Evolutionary conservation across 64 coral and sea anemone genomes (phyloP), one percentile per base, ranked within the genome.

Genomic region (Montipora foliosa): DNA sequence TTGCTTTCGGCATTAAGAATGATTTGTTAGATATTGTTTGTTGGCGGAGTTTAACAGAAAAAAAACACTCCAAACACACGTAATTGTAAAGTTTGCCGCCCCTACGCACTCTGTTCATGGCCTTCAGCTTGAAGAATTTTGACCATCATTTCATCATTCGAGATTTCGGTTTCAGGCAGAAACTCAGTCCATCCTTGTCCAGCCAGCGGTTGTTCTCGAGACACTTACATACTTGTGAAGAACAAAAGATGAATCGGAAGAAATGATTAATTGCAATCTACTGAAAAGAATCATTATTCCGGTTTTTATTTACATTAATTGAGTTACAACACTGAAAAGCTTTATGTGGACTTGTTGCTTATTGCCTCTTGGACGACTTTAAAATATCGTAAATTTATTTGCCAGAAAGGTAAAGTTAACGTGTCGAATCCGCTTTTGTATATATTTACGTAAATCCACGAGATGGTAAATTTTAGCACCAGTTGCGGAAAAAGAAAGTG

Each of bases 201-300:
- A 69, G 82, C 10, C 5, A 70, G 16, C 11, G 49, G 82, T 70
- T 14, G 29, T 71, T 86, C 44, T 71, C 47, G 68, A 71, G 10
- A 86, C 71, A 83, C 81, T 52, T 49, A 71, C 25, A 22, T 25
- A 66, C 80, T 82, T 67, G 17, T 21, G 48, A 47, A 66, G 17
- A 6, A 86, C 82, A 86, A 86, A 29, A 49, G 82, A 51, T 19
- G 45, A 72, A 86, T 5, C 61, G 67, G 82, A 86, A 68, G 55
- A 70, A 86, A 49, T 86, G 82, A 86, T 73, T 86, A 72, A 86
- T 86, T 71, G n/a, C 82, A 47, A 71, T 86, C 82, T 47, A 86
- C 16, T 67, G 66, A 17, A 24, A 49, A 86, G 60, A 86, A 72
- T 6, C 21, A 45, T 17, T 5, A 86, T 86, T 86, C 82, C 82